Evolutionary conservation across 2,113 vertebrate genomes (phyloP), one percentile per base, ranked within the genome.

Genomic region (Thunnus maccoyii): DNA sequence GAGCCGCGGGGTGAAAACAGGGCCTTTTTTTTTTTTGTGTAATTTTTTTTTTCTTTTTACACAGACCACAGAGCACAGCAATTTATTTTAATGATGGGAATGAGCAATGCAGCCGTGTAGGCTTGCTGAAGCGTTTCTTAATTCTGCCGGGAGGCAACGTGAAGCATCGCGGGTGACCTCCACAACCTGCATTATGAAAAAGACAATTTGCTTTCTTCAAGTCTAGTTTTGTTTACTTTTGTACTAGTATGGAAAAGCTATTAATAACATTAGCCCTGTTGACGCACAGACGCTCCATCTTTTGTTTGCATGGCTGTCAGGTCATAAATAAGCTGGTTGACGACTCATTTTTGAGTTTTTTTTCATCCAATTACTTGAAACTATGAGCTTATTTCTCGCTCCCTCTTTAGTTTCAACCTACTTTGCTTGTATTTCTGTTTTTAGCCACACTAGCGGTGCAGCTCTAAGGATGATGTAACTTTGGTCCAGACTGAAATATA

Each of bases 51-150:
- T 74, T 82, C 44, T 64, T 75, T 44, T 64, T 48, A 15, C 75
- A 84, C 80, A 86, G 67, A 87, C 69, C 67, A 70, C 66, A 64
- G 52, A 84, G 72, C 65, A 65, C 58, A 41, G 78, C 74, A 69
- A 82, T 90, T 89, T 85, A 85, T 89, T 91, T 85, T 84, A 85
- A 91, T 73, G 82, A 89, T 65, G 77, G 18, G 63, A 89, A 84
- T 75, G 36, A 90, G 81, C 85, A 80, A 82, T 77, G 81, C 58
- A 50, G 87, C 78, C 18, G 18, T 44, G 72, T 62, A 20, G 48
- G 90, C 75, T 84, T 32, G 56, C 76, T 77, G 81, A 82, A 68
- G 86, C 47, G 47, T 75, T 75, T 73, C 83, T 55, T 88, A 77
- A 86, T 76, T 88, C 83, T 84, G 81, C 88, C 54, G 27, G 65